These are phyloP conservation scores for Halictus rubicundus DNA, from an alignment of 1,140 invertebrate species.

Conservation along the genomic window DNA sequence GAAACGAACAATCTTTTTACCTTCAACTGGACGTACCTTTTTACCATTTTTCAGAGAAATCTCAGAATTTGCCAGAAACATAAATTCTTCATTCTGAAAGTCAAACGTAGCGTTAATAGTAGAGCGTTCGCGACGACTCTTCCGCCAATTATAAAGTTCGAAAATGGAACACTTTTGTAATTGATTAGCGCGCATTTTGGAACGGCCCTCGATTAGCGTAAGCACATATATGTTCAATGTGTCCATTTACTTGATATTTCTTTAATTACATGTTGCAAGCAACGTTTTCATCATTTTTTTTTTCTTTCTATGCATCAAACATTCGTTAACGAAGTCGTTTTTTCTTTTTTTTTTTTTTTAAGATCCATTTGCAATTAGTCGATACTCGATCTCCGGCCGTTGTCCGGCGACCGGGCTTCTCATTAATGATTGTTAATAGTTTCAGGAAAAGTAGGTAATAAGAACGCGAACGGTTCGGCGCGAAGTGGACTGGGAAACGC, in stretches of 20 bases:
- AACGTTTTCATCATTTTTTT: not conserved
- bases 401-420: not conserved
- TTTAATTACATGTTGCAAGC: not conserved
- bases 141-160: no score
- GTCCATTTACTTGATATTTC: not conserved
- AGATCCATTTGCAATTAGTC: not conserved
- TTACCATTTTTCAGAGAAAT: no score
- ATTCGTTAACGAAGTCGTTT: not conserved
- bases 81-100: no score
- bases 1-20: no score
- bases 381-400: not conserved
- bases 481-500: conserved; percentile 68
- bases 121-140: no score
- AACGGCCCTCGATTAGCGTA: conserved; percentile 16
- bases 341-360: not conserved
- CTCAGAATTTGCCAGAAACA: no score
- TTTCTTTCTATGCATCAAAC: not conserved
- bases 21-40: no score
- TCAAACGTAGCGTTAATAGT: no score
- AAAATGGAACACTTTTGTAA: no score
- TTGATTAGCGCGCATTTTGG: not conserved
- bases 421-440: conserved; percentile 65
- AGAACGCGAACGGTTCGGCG: conserved; percentile 71
- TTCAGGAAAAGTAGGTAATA: conserved; percentile 78
- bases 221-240: not conserved